Base-by-base conservation (phyloP, 2,888 invertebrate species). In the Mesorhabditis spiculigera region DNA sequence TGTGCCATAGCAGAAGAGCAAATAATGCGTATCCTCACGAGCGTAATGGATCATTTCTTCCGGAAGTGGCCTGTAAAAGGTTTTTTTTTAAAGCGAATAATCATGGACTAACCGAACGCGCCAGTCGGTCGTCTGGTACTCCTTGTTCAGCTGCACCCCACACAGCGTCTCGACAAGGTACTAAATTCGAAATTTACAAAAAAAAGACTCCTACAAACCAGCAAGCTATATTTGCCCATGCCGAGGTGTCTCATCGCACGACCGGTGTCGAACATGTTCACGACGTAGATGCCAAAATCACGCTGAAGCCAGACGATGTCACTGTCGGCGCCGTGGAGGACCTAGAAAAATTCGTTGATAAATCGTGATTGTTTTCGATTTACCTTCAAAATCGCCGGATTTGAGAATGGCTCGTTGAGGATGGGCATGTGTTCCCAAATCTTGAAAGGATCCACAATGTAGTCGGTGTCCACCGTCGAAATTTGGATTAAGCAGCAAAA, bases 401-500 rank as follows among this genome's bases (percentile, higher is more conserved):
- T 91, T 0, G 96, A 93, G 83, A 97, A 95, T 42, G 93, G 90
- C 81, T 92, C 90, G 87, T 98, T 98, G 0, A 98, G 88, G 66
- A 90, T 86, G 79, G 92, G 90, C 71, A 98, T 88, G 63, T 94
- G 91, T 66, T 92, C 91, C 68, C 97, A 89, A n/a, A 96, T 87
- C 0, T 90, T 89, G 5, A 98, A 87, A 0, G 95, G 91, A 86
- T 98, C 98, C 13, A 98, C 89, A 1, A 98, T 89, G 86, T 92
- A 98, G 87, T 98, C 97, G 4, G 89, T 88, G 16, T 89, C 88
- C 67, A 89, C 86, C 0, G 95, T 89, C 0, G 95, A 93, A 80
- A 98, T 92, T 89, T 98, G 97, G 87, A 98, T 91, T 4, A 98
- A 89, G 86, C 97, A 98, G 0, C 96, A 94, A 69, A 97, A 91